Evolutionary conservation across 2,113 vertebrate species (phyloP).

Genomic region (Holacanthus passer): DNA sequence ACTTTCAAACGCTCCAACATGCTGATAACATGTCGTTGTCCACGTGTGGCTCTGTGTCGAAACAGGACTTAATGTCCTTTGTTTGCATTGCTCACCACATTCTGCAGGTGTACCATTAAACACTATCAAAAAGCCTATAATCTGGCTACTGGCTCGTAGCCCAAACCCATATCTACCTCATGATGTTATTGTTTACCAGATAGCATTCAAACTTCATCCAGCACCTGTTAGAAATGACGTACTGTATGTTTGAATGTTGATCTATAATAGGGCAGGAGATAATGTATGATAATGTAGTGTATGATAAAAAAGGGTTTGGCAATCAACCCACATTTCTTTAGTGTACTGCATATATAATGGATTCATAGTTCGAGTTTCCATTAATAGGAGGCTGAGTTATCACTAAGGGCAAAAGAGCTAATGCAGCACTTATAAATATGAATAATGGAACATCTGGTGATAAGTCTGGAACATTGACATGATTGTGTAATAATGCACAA

Average conservation of each 20-base stretch:
- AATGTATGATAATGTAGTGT: slow-evolving; percentile 9
- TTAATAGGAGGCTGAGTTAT: slow-evolving; percentile 1
- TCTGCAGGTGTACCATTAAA: slow-evolving; percentile 58
- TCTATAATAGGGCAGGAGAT: slow-evolving; percentile 20
- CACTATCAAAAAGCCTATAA: slow-evolving; percentile 33
- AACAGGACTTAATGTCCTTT: slow-evolving; percentile 58
- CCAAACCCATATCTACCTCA: slow-evolving; percentile 49
- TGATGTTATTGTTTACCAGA: slow-evolving; percentile 8
- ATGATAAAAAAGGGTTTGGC: slow-evolving; percentile 53
- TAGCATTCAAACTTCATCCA: slow-evolving; percentile 54
- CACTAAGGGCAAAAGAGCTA: slow-evolving; percentile 3
- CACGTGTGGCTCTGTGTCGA: background rate
- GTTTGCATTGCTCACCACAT: slow-evolving; percentile 60
- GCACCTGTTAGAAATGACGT: slow-evolving; percentile 56
- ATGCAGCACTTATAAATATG: slow-evolving; percentile 30
- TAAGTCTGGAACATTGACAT: background rate
- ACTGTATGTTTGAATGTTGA: slow-evolving; percentile 26
- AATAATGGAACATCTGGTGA: slow-evolving; percentile 9
- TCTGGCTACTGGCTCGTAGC: slow-evolving; percentile 49
- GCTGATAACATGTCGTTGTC: background rate
- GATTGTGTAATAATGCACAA: background rate
- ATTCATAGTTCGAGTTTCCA: background rate
- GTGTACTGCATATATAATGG: background rate
- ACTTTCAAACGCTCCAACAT: background rate
- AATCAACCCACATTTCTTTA: slow-evolving; percentile 10